phyloP scores from a whole-genome alignment of 2,888 invertebrate genomes.

The Mimumesa dahlbomi region DNA sequence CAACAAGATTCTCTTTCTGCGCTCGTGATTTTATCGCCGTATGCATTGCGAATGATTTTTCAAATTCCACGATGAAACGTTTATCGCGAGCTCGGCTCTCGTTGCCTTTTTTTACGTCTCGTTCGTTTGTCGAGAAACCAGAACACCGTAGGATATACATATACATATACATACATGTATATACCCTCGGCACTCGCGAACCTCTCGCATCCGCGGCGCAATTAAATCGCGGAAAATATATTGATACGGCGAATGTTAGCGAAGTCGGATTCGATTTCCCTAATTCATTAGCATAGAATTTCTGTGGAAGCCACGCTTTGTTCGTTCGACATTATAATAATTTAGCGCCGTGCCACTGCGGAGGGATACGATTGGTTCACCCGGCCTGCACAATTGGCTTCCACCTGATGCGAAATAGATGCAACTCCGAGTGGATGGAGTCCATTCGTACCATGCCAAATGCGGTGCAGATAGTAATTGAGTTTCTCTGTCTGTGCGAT shows the following conservation, averaged over 20 bases:
- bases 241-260: slow-evolving; percentile 16
- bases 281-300: slow-evolving; percentile 60
- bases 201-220: too few species aligned
- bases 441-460: slow-evolving; percentile 53
- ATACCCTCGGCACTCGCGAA: too few species aligned
- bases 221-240: slow-evolving; percentile 17
- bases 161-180: too few species aligned
- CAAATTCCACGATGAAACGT: too few species aligned
- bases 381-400: slow-evolving; percentile 48
- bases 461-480: slow-evolving; percentile 55
- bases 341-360: slow-evolving; percentile 38
- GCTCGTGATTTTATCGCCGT: too few species aligned
- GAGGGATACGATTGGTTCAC: slow-evolving; percentile 40
- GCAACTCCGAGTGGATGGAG: slow-evolving; percentile 48
- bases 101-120: too few species aligned
- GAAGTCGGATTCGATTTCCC: slow-evolving; percentile 45
- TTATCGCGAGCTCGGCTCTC: too few species aligned
- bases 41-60: too few species aligned
- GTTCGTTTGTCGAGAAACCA: too few species aligned
- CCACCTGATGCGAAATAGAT: slow-evolving; percentile 60
- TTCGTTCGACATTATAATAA: slow-evolving; percentile 60
- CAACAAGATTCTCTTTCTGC: too few species aligned
- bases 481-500: slow-evolving; percentile 40
- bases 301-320: slow-evolving; percentile 45
- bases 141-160: too few species aligned